Conservation (phyloP, 2,113 vertebrate species). For the Sula dactylatra region DNA sequence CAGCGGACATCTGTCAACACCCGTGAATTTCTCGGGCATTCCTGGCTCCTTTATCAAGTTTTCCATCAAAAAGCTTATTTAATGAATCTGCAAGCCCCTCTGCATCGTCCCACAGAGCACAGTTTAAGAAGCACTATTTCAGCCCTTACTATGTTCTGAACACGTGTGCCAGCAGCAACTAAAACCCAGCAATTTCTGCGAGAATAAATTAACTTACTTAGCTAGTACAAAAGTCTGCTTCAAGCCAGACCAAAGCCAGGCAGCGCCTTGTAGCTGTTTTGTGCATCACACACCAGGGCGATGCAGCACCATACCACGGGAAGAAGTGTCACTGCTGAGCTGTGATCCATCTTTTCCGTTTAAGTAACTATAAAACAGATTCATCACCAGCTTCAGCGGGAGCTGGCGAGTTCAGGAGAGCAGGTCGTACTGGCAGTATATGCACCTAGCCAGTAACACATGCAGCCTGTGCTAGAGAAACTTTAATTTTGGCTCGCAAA, state of each 20-base stretch:
- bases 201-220: neutral
- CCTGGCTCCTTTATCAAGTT: neutral
- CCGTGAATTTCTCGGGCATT: neutral
- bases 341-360: neutral
- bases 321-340: neutral
- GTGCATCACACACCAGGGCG: neutral
- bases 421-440: rapidly evolving
- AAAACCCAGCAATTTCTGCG: neutral
- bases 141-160: neutral
- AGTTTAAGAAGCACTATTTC: neutral
- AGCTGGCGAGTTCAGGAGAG: neutral
- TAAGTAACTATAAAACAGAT: neutral
- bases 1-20: neutral
- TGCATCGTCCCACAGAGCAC: neutral
- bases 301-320: neutral
- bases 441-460: neutral
- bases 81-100: neutral
- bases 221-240: neutral
- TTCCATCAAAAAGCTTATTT: neutral
- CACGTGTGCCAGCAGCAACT: rapidly evolving
- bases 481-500: neutral
- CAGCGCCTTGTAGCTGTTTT: neutral
- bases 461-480: neutral
- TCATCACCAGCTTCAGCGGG: neutral
- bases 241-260: neutral